A percentile compares a stretch with the other conserved stretches of the same genome.
phyloP scores from a whole-genome alignment of 2,113 vertebrate species.

The Cervus canadensis region DNA sequence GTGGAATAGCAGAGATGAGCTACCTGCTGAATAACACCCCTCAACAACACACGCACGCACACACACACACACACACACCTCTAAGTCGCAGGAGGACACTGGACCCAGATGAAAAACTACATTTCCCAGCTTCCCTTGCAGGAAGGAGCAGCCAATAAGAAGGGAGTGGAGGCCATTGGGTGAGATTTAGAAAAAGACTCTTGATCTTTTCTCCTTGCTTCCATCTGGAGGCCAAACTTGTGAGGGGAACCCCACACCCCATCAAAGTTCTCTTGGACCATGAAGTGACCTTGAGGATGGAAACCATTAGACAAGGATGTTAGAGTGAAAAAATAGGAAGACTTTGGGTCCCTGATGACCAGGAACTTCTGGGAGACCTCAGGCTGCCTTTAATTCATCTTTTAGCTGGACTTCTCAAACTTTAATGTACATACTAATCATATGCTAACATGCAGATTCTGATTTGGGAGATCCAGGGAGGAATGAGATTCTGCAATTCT shows the following conservation, averaged over 20 bases:
- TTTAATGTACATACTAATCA: too few relatives aligned
- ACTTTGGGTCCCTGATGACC: background rate
- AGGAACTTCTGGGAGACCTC: background rate
- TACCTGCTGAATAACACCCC: background rate
- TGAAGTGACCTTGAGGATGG: background rate
- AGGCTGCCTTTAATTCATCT: background rate
- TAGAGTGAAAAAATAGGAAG: background rate
- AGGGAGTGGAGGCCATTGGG: background rate
- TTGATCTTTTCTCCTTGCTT: background rate
- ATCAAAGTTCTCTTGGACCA: background rate
- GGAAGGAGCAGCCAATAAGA: background rate
- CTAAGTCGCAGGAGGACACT: background rate
- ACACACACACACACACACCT: background rate
- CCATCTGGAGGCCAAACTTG: background rate
- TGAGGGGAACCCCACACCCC: background rate
- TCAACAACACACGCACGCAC: accelerated
- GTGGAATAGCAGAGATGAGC: background rate
- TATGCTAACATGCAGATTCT: background rate
- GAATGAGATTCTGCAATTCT: background rate
- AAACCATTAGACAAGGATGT: background rate
- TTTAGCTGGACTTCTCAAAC: background rate
- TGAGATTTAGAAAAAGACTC: background rate
- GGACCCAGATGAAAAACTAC: background rate
- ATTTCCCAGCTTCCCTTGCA: background rate
- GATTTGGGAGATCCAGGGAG: background rate